phyloP scores from a whole-genome alignment of 2,888 invertebrate genomes.

The Lamellibrachia columna region DNA sequence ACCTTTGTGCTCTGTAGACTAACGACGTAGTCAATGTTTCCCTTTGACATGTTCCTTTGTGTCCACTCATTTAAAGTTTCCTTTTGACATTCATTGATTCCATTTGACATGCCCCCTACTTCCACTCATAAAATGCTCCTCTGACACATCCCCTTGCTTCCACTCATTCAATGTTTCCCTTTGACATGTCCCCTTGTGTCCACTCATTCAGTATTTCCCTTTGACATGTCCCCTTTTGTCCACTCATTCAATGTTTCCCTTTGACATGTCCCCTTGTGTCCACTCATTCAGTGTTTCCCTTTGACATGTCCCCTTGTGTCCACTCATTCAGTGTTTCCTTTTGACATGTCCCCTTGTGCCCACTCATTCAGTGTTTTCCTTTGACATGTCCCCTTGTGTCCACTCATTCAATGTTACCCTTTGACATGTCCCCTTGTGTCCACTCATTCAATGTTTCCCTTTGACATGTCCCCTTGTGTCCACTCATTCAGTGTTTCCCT shows the following conservation, averaged over 20 bases:
- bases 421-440: neutral
- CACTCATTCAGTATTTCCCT: neutral
- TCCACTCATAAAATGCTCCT: neutral
- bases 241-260: neutral
- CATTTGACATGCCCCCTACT: neutral
- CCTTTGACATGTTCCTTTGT: too few relatives aligned
- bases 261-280: neutral
- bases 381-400: neutral
- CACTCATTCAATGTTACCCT: neutral
- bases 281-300: neutral
- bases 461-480: neutral
- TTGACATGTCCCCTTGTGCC: neutral
- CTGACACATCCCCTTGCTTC: neutral
- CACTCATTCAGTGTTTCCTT: neutral
- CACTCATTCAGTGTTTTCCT: neutral
- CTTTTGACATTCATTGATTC: too few relatives aligned
- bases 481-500: neutral
- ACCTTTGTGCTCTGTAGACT: too few relatives aligned
- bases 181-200: neutral
- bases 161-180: neutral
- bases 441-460: neutral
- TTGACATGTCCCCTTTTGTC: neutral
- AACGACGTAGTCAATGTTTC: too few relatives aligned
- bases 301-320: neutral
- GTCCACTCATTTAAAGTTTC: too few relatives aligned